A percentile compares a stretch with the other conserved stretches of the same genome.
phyloP scores from a whole-genome alignment of 2,888 invertebrate species.

The Bellardia pandia region DNA sequence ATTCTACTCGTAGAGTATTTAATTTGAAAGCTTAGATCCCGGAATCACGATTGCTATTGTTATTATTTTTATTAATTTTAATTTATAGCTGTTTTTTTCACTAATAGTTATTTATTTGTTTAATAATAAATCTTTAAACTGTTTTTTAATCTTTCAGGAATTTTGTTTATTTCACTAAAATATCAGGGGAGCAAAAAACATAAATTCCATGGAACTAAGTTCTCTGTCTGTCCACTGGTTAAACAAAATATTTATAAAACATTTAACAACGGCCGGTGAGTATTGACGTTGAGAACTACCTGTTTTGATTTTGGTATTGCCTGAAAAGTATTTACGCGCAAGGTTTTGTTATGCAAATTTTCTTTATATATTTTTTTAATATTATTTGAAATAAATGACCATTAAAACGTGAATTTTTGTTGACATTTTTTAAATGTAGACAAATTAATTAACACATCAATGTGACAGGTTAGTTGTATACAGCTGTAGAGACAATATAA shows the following conservation, averaged over 20 bases:
- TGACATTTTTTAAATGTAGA: conserved; percentile 67
- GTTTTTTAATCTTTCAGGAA: conserved; percentile 39
- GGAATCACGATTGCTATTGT: conserved; percentile 41
- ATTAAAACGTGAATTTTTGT: conserved; percentile 70
- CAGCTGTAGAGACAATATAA: not conserved
- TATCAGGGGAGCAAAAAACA: conserved; percentile 15
- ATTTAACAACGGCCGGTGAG: conserved; percentile 27
- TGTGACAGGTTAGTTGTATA: conserved; percentile 42
- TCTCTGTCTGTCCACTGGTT: not conserved
- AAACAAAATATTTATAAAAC: conserved; percentile 32
- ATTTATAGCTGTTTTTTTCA: conserved; percentile 30
- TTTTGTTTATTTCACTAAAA: conserved; percentile 39
- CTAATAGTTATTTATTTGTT: conserved; percentile 50
- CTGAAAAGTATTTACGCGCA: conserved; percentile 26
- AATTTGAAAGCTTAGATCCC: conserved; percentile 6
- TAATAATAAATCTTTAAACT: conserved; percentile 50
- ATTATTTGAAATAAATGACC: conserved; percentile 39
- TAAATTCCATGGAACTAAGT: conserved; percentile 46
- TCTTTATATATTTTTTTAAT: conserved; percentile 13
- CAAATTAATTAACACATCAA: conserved; percentile 68
- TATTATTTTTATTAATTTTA: conserved; percentile 47
- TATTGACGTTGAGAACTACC: conserved; percentile 60
- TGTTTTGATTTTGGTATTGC: conserved; percentile 57
- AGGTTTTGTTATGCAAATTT: conserved; percentile 72
- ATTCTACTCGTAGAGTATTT: not conserved